Evolutionary conservation across 1,140 invertebrate genomes (phyloP).

Genomic region (Uloborus diversus): DNA sequence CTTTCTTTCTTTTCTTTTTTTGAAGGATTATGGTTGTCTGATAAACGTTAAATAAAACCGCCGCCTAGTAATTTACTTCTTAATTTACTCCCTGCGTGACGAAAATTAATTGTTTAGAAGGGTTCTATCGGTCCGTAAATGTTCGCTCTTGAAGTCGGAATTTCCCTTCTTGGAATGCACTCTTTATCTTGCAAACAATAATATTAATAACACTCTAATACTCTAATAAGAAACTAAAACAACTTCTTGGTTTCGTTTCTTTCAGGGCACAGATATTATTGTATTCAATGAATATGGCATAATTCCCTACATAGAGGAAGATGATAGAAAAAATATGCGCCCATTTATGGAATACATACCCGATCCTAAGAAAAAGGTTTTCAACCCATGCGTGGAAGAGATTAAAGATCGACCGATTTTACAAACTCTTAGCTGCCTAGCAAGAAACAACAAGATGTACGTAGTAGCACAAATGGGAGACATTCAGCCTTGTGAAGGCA

Average conservation of each 20-base stretch:
- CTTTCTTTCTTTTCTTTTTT: too few species aligned
- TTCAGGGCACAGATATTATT: slow-evolving; percentile 42
- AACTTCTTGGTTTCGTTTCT: not conserved
- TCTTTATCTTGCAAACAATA: too few species aligned
- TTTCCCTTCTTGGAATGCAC: too few species aligned
- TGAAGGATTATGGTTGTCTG: too few species aligned
- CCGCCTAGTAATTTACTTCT: too few species aligned
- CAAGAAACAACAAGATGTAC: slow-evolving; percentile 25
- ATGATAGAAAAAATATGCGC: not conserved
- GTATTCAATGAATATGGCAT: slow-evolving; percentile 38
- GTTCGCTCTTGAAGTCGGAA: too few species aligned
- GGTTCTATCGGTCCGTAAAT: too few species aligned
- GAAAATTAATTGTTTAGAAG: too few species aligned
- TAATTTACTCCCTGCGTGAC: too few species aligned
- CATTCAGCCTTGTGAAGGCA: not conserved
- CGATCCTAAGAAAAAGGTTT: slow-evolving; percentile 1
- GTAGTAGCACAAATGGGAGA: slow-evolving; percentile 62
- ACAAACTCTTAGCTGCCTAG: slow-evolving; percentile 23
- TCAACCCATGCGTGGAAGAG: slow-evolving; percentile 32
- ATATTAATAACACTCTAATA: too few species aligned
- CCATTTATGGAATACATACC: slow-evolving; percentile 17
- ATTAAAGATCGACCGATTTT: not conserved
- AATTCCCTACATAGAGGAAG: not conserved
- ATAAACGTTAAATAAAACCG: too few species aligned
- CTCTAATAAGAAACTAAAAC: too few species aligned